These are phyloP conservation scores for Rhynchomys soricoides DNA, from an alignment of 2,113 vertebrate species.

Conservation along the genomic window DNA sequence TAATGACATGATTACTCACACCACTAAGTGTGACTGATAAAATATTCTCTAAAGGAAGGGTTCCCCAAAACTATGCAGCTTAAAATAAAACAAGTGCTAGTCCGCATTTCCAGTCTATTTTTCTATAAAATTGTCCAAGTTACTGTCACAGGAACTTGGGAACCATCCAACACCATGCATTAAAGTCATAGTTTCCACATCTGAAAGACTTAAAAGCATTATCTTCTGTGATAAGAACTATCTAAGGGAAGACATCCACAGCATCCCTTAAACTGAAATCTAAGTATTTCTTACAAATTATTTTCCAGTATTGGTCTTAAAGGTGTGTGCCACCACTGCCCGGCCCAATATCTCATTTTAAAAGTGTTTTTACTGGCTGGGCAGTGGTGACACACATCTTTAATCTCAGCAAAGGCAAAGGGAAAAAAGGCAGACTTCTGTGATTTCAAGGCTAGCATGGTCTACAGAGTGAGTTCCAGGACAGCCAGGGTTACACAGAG, in stretches of 20 bases:
- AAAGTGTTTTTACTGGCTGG: too few relatives aligned
- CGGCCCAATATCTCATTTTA: too few relatives aligned
- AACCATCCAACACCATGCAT: neutral
- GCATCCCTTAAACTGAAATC: neutral
- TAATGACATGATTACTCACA: neutral
- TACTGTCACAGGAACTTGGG: neutral
- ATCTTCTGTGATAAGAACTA: neutral
- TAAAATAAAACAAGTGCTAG: neutral
- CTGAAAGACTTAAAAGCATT: neutral
- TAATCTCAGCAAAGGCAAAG: neutral
- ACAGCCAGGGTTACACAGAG: neutral
- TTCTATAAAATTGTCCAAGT: constrained; percentile 29
- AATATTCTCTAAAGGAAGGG: neutral
- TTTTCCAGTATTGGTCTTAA: neutral
- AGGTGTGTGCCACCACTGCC: too few relatives aligned
- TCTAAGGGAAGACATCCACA: neutral
- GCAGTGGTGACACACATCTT: neutral
- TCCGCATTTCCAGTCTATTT: neutral
- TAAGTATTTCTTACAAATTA: constrained; percentile 42
- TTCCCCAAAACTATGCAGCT: constrained; percentile 30
- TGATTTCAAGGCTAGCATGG: neutral
- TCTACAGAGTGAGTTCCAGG: neutral
- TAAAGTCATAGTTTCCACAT: constrained; percentile 34
- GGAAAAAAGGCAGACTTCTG: neutral
- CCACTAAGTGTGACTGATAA: neutral